A percentile compares a stretch with the other conserved stretches of the same genome.
These are phyloP conservation scores for Dendropsophus ebraccatus DNA, from an alignment of 2,113 vertebrate species.

Conservation along the genomic window DNA sequence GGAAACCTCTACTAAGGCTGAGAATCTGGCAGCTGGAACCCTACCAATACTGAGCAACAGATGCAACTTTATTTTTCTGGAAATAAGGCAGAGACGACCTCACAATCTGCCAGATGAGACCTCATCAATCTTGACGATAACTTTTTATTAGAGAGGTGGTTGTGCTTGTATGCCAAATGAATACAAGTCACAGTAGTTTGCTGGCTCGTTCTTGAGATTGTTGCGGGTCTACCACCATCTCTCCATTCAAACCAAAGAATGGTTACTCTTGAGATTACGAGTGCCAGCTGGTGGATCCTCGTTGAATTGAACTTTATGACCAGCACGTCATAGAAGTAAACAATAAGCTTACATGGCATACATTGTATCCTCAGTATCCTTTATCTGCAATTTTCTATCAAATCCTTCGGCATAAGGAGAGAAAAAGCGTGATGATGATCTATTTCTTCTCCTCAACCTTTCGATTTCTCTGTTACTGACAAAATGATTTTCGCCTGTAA, in stretches of 20 bases:
- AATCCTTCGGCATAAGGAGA: background rate
- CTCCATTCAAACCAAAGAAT: background rate
- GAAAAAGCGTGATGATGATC: background rate
- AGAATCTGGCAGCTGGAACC: background rate
- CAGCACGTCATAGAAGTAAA: too few relatives aligned
- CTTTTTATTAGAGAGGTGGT: background rate
- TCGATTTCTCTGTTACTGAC: background rate
- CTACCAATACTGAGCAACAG: background rate
- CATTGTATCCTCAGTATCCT: background rate
- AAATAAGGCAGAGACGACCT: background rate
- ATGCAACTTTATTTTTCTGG: background rate
- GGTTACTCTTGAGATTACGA: background rate
- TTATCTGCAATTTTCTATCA: background rate
- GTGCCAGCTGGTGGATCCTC: background rate
- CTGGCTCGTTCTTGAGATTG: background rate
- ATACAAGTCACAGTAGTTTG: background rate
- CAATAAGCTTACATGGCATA: background rate
- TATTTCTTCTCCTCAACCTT: background rate
- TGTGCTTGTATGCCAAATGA: background rate
- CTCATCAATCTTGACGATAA: background rate
- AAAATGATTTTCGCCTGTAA: conserved; percentile 17
- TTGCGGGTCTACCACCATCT: background rate
- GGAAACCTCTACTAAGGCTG: background rate
- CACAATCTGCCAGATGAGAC: background rate
- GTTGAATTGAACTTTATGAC: background rate